Percentiles rank a stretch among this genome's conserved stretches.
Conservation (phyloP, 2,888 invertebrate species). For the Xestia c-nigrum region DNA sequence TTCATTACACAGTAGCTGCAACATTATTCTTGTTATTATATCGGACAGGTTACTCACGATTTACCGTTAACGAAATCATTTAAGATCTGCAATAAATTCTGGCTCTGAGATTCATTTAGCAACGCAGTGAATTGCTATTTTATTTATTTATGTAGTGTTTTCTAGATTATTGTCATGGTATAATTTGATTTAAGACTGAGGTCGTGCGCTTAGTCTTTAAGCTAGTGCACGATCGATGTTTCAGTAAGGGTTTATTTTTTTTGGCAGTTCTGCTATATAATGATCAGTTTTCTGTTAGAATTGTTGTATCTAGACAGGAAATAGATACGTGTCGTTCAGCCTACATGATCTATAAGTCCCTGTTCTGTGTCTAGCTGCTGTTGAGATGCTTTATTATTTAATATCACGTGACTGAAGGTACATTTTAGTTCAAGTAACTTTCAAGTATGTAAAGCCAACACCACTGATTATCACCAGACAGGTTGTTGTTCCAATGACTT, state of each 20-base stretch:
- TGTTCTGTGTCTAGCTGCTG: neutral
- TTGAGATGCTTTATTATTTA: neutral
- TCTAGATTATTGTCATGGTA: constrained; percentile 25
- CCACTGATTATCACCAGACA: neutral
- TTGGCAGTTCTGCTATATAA: neutral
- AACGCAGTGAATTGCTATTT: constrained; percentile 27
- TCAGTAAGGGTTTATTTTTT: neutral
- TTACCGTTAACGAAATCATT: constrained; percentile 46
- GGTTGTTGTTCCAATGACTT: neutral
- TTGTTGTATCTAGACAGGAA: neutral
- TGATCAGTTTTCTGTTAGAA: neutral
- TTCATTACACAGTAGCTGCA: constrained; percentile 49
- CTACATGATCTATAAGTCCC: neutral
- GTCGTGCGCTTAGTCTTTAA: constrained; percentile 29
- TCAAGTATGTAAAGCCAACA: neutral
- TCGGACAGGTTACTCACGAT: constrained; percentile 34
- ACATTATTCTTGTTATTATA: constrained; percentile 17
- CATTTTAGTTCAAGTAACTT: neutral
- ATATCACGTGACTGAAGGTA: neutral
- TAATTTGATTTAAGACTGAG: constrained; percentile 20
- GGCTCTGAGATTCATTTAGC: constrained; percentile 42
- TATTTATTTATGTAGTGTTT: constrained; percentile 15
- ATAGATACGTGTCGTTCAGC: neutral
- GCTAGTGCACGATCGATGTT: constrained; percentile 4
- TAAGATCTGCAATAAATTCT: constrained; percentile 41